Conservation (phyloP, 2,888 invertebrate genomes). For the Trimorus sp. region DNA sequence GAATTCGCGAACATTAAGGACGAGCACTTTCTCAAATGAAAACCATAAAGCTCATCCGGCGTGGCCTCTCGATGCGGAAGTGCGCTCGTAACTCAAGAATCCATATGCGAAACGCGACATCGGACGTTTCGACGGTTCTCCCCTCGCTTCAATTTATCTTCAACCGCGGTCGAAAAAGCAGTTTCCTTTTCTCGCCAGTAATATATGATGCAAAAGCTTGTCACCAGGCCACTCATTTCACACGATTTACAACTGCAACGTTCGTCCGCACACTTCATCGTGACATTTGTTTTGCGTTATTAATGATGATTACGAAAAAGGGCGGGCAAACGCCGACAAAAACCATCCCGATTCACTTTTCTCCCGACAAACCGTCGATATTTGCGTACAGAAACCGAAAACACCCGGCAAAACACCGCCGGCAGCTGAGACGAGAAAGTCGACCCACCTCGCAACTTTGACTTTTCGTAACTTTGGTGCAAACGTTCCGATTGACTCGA, state of each 20-base stretch:
- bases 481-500: no score
- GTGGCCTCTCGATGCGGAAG: slow-evolving; percentile 62
- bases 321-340: background rate
- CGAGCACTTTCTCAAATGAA: slow-evolving; percentile 62
- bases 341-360: no score
- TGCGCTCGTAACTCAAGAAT: slow-evolving; percentile 65
- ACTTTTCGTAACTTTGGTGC: background rate
- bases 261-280: slow-evolving; percentile 25
- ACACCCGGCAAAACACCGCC: no score
- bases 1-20: slow-evolving; percentile 30
- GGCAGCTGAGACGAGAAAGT: no score
- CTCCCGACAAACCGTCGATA: no score
- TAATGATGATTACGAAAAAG: slow-evolving; percentile 45
- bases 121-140: slow-evolving; percentile 52
- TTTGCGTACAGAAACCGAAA: no score
- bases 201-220: slow-evolving; percentile 58
- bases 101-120: slow-evolving; percentile 64
- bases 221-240: slow-evolving; percentile 54
- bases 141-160: slow-evolving; percentile 65
- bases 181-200: slow-evolving; percentile 60
- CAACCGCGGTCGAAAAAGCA: slow-evolving; percentile 51
- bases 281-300: slow-evolving; percentile 50
- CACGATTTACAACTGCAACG: slow-evolving; percentile 53
- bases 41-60: slow-evolving; percentile 51
- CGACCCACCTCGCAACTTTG: slow-evolving; percentile 4